Base-by-base conservation (phyloP, 2,113 vertebrate genomes). In the Archocentrus centrarchus region DNA sequence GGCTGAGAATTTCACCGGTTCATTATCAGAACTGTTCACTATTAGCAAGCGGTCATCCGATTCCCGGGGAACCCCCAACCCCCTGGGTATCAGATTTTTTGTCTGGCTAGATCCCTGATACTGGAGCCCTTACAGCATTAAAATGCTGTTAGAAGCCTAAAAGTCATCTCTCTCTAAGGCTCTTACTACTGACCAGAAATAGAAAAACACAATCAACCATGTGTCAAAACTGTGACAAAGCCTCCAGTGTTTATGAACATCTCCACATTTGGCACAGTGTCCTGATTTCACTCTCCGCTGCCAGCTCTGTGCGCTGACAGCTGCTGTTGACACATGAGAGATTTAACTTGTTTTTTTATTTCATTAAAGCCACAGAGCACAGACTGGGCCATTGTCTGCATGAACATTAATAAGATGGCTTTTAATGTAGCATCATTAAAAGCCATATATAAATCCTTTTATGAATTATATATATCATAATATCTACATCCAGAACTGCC, bases 171-270 rank as follows among this genome's bases (percentile, higher is more conserved):
- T 17, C 20, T 13, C 4, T 50, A 76, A 77, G 81, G 58, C 63
- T 8, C 30, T 0, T 7, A 18, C 30, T 24, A 27, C 27, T 15
- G 11, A 10, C 5, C 68, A 64, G 20, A 84, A 78, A 73, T 17
- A 0, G 47, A 75, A 73, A 55, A 75, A 47, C 41, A 79, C 41
- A 79, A 35, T n/a, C 30, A 18, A 14, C 11, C 17, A 3, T n/a
- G 39, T 58, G 79, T 59, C 61, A 63, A 6, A 59, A 13, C 32
- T 78, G 61, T 10, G 0, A 77, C 64, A 77, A 86, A 78, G 81
- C 77, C 47, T 15, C 22, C 50, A 27, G 80, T 83, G 87, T 89
- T 63, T 32, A 35, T 64, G 41, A 78, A 18, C 32, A 50, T 17
- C 47, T 53, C 66, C 66, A n/a, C 17, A 78, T 11, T 44, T n/a